Percentiles rank a stretch among this genome's conserved stretches.
Conservation (phyloP, 2,113 vertebrate species). For the Vicugna pacos region DNA sequence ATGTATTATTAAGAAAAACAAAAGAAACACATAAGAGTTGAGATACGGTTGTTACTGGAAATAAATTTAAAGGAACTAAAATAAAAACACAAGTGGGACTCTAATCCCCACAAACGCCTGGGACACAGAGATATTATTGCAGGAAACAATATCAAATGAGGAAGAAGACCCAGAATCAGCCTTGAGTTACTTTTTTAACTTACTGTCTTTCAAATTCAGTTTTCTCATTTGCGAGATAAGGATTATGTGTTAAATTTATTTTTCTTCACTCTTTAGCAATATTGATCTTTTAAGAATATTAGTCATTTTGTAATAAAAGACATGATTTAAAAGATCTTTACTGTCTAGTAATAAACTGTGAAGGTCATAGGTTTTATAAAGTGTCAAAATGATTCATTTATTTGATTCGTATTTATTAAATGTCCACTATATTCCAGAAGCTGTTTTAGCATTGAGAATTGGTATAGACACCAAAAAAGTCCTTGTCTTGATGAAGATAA, state of each 20-base stretch:
- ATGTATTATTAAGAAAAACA: not conserved
- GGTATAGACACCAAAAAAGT: not conserved
- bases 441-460: not conserved
- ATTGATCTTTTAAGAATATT: not conserved
- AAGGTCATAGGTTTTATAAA: not conserved
- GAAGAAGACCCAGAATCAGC: not conserved
- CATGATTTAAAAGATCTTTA: not conserved
- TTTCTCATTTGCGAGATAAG: not conserved
- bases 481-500: not conserved
- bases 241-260: not conserved
- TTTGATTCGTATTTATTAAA: conserved; percentile 3
- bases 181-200: not conserved
- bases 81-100: not conserved
- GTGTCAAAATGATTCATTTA: not conserved
- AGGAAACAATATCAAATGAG: not conserved
- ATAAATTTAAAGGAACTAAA: not conserved
- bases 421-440: not conserved
- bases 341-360: not conserved
- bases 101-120: not conserved
- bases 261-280: not conserved
- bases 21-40: not conserved
- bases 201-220: not conserved
- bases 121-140: not conserved
- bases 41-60: not conserved
- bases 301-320: not conserved